Evolutionary conservation across 1,140 invertebrate genomes (phyloP).

Genomic region (Conopomorpha cramerella): DNA sequence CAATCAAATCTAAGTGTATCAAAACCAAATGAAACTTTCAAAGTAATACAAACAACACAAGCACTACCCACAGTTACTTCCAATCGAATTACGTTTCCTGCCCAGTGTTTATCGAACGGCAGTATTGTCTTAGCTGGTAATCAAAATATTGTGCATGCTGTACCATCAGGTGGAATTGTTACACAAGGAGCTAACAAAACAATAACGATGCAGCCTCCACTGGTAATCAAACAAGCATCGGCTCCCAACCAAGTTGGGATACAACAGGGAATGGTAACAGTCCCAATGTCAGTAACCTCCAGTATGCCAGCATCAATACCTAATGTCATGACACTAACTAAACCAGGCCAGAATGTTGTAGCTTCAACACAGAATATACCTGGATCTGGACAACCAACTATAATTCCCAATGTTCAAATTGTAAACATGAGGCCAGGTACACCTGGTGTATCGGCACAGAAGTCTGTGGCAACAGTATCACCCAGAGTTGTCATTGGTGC

Average conservation of each 20-base stretch:
- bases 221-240: constrained; percentile 71
- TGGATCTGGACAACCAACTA: constrained; percentile 61
- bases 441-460: constrained; percentile 70
- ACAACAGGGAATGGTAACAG: constrained; percentile 68
- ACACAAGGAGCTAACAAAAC: constrained; percentile 62
- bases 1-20: constrained; percentile 19
- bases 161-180: constrained; percentile 33
- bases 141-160: constrained; percentile 41
- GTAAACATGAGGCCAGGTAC: constrained; percentile 79
- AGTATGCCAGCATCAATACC: constrained; percentile 46
- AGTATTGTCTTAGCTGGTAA: constrained; percentile 55
- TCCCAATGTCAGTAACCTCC: constrained; percentile 70
- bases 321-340: constrained; percentile 58
- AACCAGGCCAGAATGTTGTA: constrained; percentile 56
- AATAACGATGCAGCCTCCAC: constrained; percentile 63
- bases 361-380: constrained; percentile 64
- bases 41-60: constrained; percentile 51
- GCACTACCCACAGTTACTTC: constrained; percentile 23
- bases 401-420: constrained; percentile 81
- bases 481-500: constrained; percentile 79
- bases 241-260: constrained; percentile 60
- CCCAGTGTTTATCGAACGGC: constrained; percentile 64
- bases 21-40: constrained; percentile 49
- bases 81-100: constrained; percentile 46
- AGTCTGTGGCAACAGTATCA: constrained; percentile 71